Evolutionary conservation across 2,797 vertebrate genomes (phyloP), one percentile per base, ranked within the genome.

Genomic region (Xyrichtys novacula): DNA sequence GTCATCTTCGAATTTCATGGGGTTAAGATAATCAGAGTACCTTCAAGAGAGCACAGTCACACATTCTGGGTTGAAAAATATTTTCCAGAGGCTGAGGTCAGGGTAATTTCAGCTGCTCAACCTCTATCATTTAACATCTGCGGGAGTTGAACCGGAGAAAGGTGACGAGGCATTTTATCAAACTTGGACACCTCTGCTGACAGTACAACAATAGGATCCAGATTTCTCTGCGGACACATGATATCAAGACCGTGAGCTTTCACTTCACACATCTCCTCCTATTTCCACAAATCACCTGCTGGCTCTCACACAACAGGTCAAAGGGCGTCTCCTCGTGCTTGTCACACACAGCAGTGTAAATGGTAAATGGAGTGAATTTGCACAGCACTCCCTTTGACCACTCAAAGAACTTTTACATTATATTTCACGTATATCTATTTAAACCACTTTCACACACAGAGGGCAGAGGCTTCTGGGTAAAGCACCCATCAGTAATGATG

Each of bases 251-350:
- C 56, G 58, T 70, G 65, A 85, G 76, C 63, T 85, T 80, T 85
- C 54, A 76, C 72, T 80, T 76, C 19, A 71, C 19, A 61, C 65
- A 65, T 76, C 68, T 80, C 50, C 38, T 72, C 50, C 39, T 15
- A 3, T n/a, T 44, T 58, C 71, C 67, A 80, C 79, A 86, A 85
- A 81, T 88, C 65, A 74, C 77, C 65, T 74, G 57, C 56, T 40
- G 64, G 64, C 71, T 77, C 32, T 58, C 69, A 70, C 36, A 28
- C 65, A 71, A 65, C 52, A 54, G 86, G 90, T 90, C 57, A 92
- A 85, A 91, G 84, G 88, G 85, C 86, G 85, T 74, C 82, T 91
- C 87, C 83, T 92, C 81, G 78, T 83, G 85, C 73, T 87, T 85
- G 85, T 73, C 84, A 72, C 72, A 86, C 89, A 76, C 78, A 85